Percentiles rank a stretch among this genome's conserved stretches.
phyloP scores from a whole-genome alignment of 1,140 invertebrate species.

The Drosophila quadrilineata region DNA sequence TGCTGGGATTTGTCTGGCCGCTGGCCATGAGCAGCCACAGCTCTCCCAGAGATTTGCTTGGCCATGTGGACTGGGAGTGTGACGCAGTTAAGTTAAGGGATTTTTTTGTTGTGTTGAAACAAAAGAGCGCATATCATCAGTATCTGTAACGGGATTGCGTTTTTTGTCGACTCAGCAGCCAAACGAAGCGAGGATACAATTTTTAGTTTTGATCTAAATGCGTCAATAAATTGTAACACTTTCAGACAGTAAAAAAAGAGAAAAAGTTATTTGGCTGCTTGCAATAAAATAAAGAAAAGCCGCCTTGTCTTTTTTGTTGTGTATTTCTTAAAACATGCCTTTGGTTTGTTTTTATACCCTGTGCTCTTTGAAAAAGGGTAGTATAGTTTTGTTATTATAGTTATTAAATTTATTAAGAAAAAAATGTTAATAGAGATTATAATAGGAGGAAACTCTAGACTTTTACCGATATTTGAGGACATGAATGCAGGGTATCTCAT shows the following conservation, averaged over 20 bases:
- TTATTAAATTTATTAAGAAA: too few relatives aligned
- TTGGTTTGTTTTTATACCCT: background rate
- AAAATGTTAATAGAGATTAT: too few relatives aligned
- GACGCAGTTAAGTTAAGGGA: slow-evolving; percentile 59
- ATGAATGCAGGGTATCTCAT: too few relatives aligned
- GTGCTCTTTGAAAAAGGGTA: too few relatives aligned
- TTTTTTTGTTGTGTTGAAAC: slow-evolving; percentile 64
- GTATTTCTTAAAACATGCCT: background rate
- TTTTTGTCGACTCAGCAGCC: slow-evolving; percentile 54
- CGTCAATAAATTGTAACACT: slow-evolving; percentile 79
- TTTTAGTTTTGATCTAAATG: slow-evolving; percentile 80
- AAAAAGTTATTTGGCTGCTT: slow-evolving; percentile 56
- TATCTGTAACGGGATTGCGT: slow-evolving; percentile 39
- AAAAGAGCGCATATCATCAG: slow-evolving; percentile 45
- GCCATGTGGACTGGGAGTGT: slow-evolving; percentile 10
- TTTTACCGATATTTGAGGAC: too few relatives aligned
- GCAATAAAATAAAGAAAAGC: slow-evolving; percentile 52
- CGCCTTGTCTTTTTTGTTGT: slow-evolving; percentile 3
- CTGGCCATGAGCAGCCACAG: slow-evolving; percentile 40
- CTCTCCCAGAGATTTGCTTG: background rate
- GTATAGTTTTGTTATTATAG: too few relatives aligned
- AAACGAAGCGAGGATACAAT: slow-evolving; percentile 60
- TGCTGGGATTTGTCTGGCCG: slow-evolving; percentile 38
- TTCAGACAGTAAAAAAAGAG: slow-evolving; percentile 42
- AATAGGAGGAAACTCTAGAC: too few relatives aligned